A percentile compares a stretch with the other conserved stretches of the same genome.
These are phyloP conservation scores for Mohoua ochrocephala DNA, from an alignment of 2,113 vertebrate genomes.

Conservation along the genomic window DNA sequence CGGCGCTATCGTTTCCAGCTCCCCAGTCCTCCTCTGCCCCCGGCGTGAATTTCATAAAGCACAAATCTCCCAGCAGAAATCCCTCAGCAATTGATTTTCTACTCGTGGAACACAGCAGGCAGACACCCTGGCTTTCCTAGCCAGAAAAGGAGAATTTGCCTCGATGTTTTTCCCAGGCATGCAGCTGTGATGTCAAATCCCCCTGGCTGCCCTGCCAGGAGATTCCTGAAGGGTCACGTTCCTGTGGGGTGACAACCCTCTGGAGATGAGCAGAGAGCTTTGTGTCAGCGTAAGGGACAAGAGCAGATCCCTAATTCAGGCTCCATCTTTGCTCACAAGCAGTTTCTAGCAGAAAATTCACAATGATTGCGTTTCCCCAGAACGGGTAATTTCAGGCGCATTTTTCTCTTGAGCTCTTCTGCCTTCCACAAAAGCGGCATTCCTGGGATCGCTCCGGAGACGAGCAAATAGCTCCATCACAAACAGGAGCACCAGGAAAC, in stretches of 20 bases:
- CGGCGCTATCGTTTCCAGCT: not conserved
- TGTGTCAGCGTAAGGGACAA: accelerated
- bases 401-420: not conserved
- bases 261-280: not conserved
- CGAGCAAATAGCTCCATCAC: not conserved
- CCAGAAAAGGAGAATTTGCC: not conserved
- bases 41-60: not conserved
- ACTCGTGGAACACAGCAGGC: not conserved
- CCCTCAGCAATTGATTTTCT: slow-evolving; percentile 2
- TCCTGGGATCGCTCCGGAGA: not conserved
- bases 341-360: accelerated
- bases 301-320: not conserved
- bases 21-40: not conserved
- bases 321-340: not conserved
- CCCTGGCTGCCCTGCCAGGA: not conserved
- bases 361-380: not conserved
- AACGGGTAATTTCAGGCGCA: not conserved
- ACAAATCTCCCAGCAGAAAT: not conserved
- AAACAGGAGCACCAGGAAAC: accelerated
- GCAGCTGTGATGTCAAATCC: not conserved
- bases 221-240: not conserved
- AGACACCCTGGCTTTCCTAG: not conserved
- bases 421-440: not conserved
- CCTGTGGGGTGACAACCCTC: not conserved
- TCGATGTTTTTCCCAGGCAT: accelerated